Evolutionary conservation across 2,113 vertebrate species (phyloP), one percentile per base, ranked within the genome.

Genomic region (Xiphorhynchus elegans): DNA sequence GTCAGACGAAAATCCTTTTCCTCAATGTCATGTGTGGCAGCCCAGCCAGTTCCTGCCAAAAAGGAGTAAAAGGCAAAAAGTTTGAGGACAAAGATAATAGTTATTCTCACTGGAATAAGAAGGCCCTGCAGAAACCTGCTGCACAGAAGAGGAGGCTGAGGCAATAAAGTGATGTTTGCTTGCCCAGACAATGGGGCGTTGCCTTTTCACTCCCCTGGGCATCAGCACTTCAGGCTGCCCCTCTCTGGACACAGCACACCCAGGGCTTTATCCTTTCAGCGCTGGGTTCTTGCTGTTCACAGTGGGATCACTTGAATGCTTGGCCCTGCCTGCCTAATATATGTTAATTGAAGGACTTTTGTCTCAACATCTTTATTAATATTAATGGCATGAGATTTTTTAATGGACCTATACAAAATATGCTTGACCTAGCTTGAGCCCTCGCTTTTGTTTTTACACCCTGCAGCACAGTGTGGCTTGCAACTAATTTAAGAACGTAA

Each of bases 351-450:
- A 90, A 89, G 79, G 92, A 92, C 90, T 95, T 86, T 89, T 96
- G 88, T 96, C 92, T 90, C 86, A 95, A 29, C 83, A 78, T 93
- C 95, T 94, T 95, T 96, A 97, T 94, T 96, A 96, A 95, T 97
- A 95, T 97, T 96, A 88, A 95, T 95, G 21, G 76, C 42, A 75
- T 93, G 90, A 93, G 75, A 78, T 92, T 96, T 47, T 47, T 96
- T 93, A 95, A 86, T 92, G 83, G 95, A 96, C 82, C 62, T 95
- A 53, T 86, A 84, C 85, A 58, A 94, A 97, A 94, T 92, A 93
- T 86, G 95, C 93, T 90, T 96, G 93, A 96, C 92, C 93, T 92
- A 80, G 82, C 90, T 88, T 93, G 79, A 96, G 90, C 78, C 72
- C 68, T 96, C 67, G 56, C 79, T 93, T 94, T 94, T 96, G 94